Base-by-base conservation (phyloP, 2,113 vertebrate genomes). In the Oophaga pumilio region DNA sequence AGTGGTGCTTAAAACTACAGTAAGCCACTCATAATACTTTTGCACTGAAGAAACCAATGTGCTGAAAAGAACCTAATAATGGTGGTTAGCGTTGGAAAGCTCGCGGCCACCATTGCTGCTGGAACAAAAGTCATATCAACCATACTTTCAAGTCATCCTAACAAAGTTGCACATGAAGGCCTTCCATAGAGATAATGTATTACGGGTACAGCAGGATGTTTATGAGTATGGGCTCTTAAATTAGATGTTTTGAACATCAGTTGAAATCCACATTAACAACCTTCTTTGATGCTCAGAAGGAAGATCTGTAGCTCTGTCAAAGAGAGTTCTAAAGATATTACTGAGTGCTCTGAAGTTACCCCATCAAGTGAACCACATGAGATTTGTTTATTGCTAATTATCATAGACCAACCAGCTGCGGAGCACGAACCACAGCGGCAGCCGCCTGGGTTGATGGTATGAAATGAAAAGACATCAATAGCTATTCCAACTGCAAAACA, bases 301-400 rank as follows among this genome's bases (percentile, higher is more conserved):
- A 74, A 74, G 71, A 50, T 74, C 43, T 73, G 33, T 49, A 15
- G 28, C 28, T 15, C 33, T 74, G 71, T 74, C 71, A 74, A 50
- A 26, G 7, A 50, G 10, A 74, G 71, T 74, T 49, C 18, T 22
- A 74, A 74, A 74, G 33, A 50, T 74, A 43, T 50, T 50, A 74
- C 50, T 50, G 71, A 50, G 71, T 50, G 43, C 33, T 50, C 33
- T 50, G 69, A 73, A 73, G 69, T 43, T 73, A 18, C 28, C 33
- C 69, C 69, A 74, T 74, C 71, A 74, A 74, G 71, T 74, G 71
- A 74, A 28, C 71, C 71, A 22, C 71, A 74, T 74, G 71, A 50
- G 43, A 74, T 74, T 74, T 74, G 71, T 74, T 50, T 74, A 49
- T 74, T 33, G 43, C 71, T 74, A 74, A 74, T 74, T 74, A 50